Percentiles rank a stretch among this genome's conserved stretches.
These are phyloP conservation scores for Crotalus tigris DNA, from an alignment of 2,113 vertebrate genomes.

Conservation along the genomic window DNA sequence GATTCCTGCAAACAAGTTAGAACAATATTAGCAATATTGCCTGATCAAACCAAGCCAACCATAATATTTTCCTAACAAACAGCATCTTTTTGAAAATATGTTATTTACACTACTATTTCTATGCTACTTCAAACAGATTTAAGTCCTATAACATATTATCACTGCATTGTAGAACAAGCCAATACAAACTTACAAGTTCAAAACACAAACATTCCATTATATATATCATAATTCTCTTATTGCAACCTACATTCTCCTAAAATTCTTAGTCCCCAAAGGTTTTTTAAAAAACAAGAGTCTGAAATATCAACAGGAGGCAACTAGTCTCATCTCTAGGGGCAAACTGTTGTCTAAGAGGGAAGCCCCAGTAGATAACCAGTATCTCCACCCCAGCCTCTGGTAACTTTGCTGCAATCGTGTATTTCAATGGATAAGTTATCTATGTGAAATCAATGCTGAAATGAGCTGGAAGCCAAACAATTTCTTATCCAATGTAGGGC, in stretches of 20 bases:
- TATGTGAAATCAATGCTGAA: background rate
- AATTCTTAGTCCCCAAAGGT: background rate
- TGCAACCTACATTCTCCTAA: background rate
- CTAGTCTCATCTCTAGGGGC: background rate
- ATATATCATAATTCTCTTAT: background rate
- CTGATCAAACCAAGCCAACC: background rate
- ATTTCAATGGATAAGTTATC: background rate
- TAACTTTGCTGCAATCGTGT: background rate
- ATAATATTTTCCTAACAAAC: background rate
- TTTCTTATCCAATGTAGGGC: background rate
- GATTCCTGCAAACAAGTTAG: background rate
- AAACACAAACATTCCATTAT: background rate
- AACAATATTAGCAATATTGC: background rate
- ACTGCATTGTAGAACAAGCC: background rate
- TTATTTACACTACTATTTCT: background rate
- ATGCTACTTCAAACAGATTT: background rate
- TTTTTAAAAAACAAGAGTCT: background rate
- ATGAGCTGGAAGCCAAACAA: background rate
- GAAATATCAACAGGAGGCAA: background rate
- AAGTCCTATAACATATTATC: background rate
- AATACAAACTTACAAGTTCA: background rate
- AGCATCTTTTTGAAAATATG: background rate
- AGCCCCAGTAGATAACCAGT: background rate
- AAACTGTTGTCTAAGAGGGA: background rate
- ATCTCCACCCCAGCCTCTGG: background rate